Percentiles rank a stretch among this genome's conserved stretches.
phyloP scores from a whole-genome alignment of 1,140 invertebrate genomes.

The Papilio machaon region DNA sequence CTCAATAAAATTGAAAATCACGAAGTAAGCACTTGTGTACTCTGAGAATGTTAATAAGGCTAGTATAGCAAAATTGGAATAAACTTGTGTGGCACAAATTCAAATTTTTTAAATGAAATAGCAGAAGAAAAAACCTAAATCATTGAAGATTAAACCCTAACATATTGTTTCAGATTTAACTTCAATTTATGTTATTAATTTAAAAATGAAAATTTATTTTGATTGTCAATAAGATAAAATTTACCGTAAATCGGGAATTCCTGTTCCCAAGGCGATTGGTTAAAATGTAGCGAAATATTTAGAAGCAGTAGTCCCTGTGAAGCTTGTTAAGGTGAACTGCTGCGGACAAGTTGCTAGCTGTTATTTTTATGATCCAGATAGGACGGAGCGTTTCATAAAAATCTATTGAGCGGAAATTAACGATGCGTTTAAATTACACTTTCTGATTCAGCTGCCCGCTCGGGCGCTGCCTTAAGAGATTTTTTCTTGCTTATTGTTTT shows the following conservation, averaged over 20 bases:
- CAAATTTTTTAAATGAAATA: too few species aligned
- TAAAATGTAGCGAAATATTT: constrained; percentile 22
- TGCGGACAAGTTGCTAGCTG: constrained; percentile 3
- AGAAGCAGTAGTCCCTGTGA: not conserved
- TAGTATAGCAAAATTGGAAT: too few species aligned
- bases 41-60: too few species aligned
- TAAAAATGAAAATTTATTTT: not conserved
- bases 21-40: too few species aligned
- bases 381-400: constrained; percentile 32
- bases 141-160: not conserved
- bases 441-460: not conserved
- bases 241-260: not conserved
- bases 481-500: constrained; percentile 22
- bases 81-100: too few species aligned
- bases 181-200: not conserved
- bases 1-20: too few species aligned
- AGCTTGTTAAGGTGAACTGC: constrained; percentile 18
- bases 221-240: not conserved
- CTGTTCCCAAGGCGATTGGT: not conserved
- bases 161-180: not conserved
- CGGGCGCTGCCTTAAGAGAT: not conserved
- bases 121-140: not conserved
- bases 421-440: constrained; percentile 35
- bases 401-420: constrained; percentile 39
- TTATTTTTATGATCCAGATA: constrained; percentile 24